Evolutionary conservation across 1,140 invertebrate species (phyloP).

Genomic region (Helicoverpa zea): DNA sequence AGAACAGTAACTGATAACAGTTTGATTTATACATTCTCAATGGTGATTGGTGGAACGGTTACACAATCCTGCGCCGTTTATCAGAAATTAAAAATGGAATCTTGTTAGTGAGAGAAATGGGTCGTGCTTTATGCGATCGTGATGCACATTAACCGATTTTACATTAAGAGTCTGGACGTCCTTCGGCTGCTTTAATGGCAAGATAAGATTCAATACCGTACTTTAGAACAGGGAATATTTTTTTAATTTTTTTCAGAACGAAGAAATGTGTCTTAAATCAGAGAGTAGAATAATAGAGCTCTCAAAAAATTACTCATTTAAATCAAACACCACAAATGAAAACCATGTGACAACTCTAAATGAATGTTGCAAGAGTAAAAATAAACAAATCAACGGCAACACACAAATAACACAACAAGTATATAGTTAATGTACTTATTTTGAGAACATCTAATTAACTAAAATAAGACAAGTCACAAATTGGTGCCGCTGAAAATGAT

Average conservation of each 20-base stretch:
- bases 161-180: not conserved
- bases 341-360: constrained; percentile 25
- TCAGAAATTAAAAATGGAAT: constrained; percentile 71
- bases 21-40: constrained; percentile 75
- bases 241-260: no score
- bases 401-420: constrained; percentile 41
- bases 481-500: constrained; percentile 58
- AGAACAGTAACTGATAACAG: constrained; percentile 71
- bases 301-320: not conserved
- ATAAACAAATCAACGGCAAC: constrained; percentile 31
- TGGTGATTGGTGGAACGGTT: constrained; percentile 69
- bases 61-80: constrained; percentile 60
- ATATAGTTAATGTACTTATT: constrained; percentile 40
- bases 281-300: no score
- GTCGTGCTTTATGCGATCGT: constrained; percentile 63
- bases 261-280: no score
- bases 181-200: not conserved
- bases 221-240: not conserved
- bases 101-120: constrained; percentile 72
- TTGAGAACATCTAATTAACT: constrained; percentile 67
- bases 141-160: constrained; percentile 49
- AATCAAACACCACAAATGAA: constrained; percentile 11
- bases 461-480: constrained; percentile 72
- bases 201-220: not conserved
- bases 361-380: constrained; percentile 39